Evolutionary conservation across 64 coral and sea anemone species (phyloP).

Genomic region (Porites lutea): DNA sequence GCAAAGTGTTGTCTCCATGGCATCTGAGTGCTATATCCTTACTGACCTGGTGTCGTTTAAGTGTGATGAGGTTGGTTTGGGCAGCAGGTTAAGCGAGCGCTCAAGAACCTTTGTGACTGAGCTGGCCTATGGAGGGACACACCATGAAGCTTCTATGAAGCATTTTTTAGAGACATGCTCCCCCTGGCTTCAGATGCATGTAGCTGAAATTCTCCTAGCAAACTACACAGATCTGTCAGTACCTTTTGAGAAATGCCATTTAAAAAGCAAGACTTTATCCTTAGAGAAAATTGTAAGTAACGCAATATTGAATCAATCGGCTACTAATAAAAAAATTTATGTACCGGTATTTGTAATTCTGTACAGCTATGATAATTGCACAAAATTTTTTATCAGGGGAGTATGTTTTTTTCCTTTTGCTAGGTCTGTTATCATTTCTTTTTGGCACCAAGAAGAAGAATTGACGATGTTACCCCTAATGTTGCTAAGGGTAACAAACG

Average conservation of each 20-base stretch:
- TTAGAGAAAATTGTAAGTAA: conserved; percentile 94
- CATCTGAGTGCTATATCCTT: conserved; percentile 57
- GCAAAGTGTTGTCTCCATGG: conserved; percentile 77
- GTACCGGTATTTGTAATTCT: background rate
- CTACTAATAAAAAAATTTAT: too few relatives aligned
- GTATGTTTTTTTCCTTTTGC: background rate
- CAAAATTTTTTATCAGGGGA: background rate
- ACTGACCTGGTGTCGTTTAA: conserved; percentile 44
- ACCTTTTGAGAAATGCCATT: conserved; percentile 53
- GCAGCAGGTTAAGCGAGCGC: conserved; percentile 52
- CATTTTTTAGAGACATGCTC: conserved; percentile 82
- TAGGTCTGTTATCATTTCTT: conserved; percentile 92
- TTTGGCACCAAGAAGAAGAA: conserved; percentile 52
- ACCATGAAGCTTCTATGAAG: conserved; percentile 44
- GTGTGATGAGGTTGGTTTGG: conserved; percentile 11
- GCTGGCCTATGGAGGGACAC: conserved; percentile 31
- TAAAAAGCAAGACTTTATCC: conserved; percentile 51
- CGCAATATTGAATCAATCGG: too few relatives aligned
- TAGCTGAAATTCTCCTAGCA: conserved; percentile 73
- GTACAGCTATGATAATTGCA: background rate
- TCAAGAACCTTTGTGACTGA: conserved; percentile 76
- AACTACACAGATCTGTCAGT: conserved; percentile 78
- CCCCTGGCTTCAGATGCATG: conserved; percentile 82
- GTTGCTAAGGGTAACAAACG: background rate
- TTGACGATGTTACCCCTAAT: background rate